Evolutionary conservation across 2,888 invertebrate genomes (phyloP).

Genomic region (Electrophaes corylata): DNA sequence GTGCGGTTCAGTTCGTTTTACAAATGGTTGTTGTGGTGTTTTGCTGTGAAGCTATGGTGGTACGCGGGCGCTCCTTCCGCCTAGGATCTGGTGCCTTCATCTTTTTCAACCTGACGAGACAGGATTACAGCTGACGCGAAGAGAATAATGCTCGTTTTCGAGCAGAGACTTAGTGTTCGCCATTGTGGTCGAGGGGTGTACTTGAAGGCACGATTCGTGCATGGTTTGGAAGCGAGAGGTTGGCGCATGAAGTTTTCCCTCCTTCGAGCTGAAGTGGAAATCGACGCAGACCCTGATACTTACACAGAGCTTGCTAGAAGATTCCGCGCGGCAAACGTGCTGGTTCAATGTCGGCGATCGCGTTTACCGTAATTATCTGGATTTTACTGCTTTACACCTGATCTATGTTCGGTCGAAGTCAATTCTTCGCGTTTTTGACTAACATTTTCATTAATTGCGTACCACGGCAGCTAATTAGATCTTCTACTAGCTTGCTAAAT

Average conservation of each 20-base stretch:
- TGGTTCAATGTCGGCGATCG: slow-evolving; percentile 61
- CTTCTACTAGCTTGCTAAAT: not conserved
- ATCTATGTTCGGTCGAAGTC: slow-evolving; percentile 14
- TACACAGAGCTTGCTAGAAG: slow-evolving; percentile 69
- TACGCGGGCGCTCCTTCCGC: slow-evolving; percentile 64
- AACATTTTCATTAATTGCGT: slow-evolving; percentile 6
- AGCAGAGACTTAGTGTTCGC: slow-evolving; percentile 77
- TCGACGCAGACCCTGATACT: slow-evolving; percentile 72
- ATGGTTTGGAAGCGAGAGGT: slow-evolving; percentile 72
- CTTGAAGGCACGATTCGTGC: slow-evolving; percentile 69
- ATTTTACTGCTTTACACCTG: slow-evolving; percentile 40
- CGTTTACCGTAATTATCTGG: slow-evolving; percentile 69
- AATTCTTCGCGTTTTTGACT: slow-evolving; percentile 12
- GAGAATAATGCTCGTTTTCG: slow-evolving; percentile 74
- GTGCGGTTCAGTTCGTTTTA: slow-evolving; percentile 51
- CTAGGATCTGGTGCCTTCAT: slow-evolving; percentile 74
- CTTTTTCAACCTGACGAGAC: slow-evolving; percentile 78
- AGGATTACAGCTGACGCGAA: slow-evolving; percentile 82
- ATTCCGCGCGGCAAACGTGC: slow-evolving; percentile 69
- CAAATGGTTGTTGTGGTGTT: slow-evolving; percentile 76
- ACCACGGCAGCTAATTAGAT: not conserved
- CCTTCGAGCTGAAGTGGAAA: slow-evolving; percentile 74
- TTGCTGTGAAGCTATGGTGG: slow-evolving; percentile 75
- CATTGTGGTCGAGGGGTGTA: slow-evolving; percentile 69
- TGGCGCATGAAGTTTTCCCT: slow-evolving; percentile 79